A percentile compares a stretch with the other conserved stretches of the same genome.
Conservation (phyloP, 2,888 invertebrate genomes). For the Acronicta psi region DNA sequence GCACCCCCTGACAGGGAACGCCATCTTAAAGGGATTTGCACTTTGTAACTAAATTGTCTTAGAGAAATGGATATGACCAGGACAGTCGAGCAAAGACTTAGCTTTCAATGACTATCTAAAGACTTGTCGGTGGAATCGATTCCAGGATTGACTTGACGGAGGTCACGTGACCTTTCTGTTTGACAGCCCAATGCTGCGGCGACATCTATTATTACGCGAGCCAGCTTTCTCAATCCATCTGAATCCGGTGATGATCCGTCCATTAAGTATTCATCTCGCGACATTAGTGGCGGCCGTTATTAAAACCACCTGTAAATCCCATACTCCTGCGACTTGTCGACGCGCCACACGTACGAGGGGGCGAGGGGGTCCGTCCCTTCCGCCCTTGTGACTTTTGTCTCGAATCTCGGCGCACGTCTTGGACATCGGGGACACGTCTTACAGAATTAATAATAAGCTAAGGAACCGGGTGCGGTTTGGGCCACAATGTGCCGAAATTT, state of each 20-base stretch:
- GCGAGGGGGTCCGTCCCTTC: conserved; percentile 73
- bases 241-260: conserved; percentile 77
- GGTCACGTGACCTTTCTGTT: conserved; percentile 14
- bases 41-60: conserved; percentile 82
- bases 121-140: conserved; percentile 5
- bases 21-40: conserved; percentile 87
- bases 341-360: conserved; percentile 79
- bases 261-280: conserved; percentile 88
- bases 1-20: conserved; percentile 76
- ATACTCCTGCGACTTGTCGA: conserved; percentile 77
- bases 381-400: conserved; percentile 88
- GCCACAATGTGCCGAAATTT: conserved; percentile 88
- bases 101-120: conserved; percentile 15
- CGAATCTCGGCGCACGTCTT: conserved; percentile 89
- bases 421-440: conserved; percentile 90
- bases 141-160: conserved; percentile 4
- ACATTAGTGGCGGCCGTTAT: conserved; percentile 87
- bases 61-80: conserved; percentile 67
- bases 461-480: conserved; percentile 87
- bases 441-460: conserved; percentile 90
- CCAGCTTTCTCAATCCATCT: conserved; percentile 72
- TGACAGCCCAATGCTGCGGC: conserved; percentile 48
- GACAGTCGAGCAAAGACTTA: conserved; percentile 29
- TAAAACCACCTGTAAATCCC: conserved; percentile 89
- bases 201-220: conserved; percentile 70